These are phyloP conservation scores for Mesoclemmys tuberculata DNA, from an alignment of 2,113 vertebrate species.

Conservation along the genomic window DNA sequence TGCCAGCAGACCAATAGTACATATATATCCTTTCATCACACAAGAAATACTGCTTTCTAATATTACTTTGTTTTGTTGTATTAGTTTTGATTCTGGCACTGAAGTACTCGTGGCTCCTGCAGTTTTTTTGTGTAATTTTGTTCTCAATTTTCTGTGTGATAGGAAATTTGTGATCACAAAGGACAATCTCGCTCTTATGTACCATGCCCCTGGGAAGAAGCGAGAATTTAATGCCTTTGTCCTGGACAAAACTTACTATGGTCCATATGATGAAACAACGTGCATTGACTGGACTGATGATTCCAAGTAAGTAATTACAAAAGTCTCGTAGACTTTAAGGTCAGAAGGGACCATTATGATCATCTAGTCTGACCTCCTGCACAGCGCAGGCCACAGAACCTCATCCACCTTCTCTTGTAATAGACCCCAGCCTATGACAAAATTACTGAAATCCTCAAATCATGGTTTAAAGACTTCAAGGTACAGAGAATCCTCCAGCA, in stretches of 20 bases:
- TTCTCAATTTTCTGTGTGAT: neutral
- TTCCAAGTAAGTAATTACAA: slow-evolving; percentile 85
- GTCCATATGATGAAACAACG: slow-evolving; percentile 95
- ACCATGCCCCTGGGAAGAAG: slow-evolving; percentile 92
- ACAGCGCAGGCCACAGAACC: too few relatives aligned
- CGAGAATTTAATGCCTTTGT: slow-evolving; percentile 94
- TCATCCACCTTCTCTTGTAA: too few relatives aligned
- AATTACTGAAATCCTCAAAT: too few relatives aligned
- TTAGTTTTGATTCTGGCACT: neutral
- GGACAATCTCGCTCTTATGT: slow-evolving; percentile 92
- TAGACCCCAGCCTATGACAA: too few relatives aligned
- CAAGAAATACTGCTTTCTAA: neutral
- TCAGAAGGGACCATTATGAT: too few relatives aligned
- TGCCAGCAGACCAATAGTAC: neutral
- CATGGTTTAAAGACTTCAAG: too few relatives aligned
- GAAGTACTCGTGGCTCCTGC: neutral
- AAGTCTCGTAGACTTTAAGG: neutral
- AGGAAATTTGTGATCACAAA: slow-evolving; percentile 95
- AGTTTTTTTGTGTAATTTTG: neutral
- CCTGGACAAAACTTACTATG: slow-evolving; percentile 95
- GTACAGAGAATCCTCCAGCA: too few relatives aligned
- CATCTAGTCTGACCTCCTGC: too few relatives aligned
- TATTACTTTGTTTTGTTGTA: neutral
- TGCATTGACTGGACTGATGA: slow-evolving; percentile 98
- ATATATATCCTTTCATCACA: fast-evolving